Conservation (phyloP, 2,797 vertebrate genomes). For the Epinephelus coioides region DNA sequence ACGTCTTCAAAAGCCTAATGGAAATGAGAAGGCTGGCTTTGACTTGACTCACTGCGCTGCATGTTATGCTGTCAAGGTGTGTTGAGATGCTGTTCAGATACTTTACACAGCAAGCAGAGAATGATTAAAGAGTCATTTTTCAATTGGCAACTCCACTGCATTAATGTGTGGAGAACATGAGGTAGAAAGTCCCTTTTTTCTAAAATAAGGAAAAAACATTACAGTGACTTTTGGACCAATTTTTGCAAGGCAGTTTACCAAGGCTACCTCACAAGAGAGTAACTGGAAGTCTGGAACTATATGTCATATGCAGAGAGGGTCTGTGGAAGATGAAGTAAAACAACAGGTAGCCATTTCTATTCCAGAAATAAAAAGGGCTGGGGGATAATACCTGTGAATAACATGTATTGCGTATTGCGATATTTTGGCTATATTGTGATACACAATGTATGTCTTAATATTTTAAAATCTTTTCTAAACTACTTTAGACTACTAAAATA, state of each 20-base stretch:
- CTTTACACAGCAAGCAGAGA: neutral
- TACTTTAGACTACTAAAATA: no score
- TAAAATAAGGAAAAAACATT: neutral
- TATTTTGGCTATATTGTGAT: no score
- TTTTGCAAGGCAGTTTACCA: neutral
- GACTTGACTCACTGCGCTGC: conserved; percentile 9
- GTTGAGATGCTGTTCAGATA: conserved; percentile 11
- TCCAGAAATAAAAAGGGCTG: no score
- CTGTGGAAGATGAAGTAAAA: neutral
- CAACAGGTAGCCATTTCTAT: neutral
- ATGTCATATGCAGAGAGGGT: neutral
- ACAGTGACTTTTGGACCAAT: neutral
- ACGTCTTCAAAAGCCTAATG: conserved; percentile 45
- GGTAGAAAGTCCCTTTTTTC: no score
- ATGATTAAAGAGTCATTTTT: conserved; percentile 2
- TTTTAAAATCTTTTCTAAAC: no score
- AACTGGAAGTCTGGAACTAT: no score
- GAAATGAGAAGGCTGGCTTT: conserved; percentile 26
- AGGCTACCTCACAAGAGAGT: no score
- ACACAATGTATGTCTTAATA: no score
- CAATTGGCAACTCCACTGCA: neutral
- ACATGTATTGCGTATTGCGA: no score
- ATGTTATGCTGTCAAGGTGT: conserved; percentile 10
- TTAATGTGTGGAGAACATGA: neutral
- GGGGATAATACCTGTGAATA: no score